These are phyloP conservation scores for Episyrphus balteatus DNA, from an alignment of 1,140 invertebrate genomes.

Conservation along the genomic window DNA sequence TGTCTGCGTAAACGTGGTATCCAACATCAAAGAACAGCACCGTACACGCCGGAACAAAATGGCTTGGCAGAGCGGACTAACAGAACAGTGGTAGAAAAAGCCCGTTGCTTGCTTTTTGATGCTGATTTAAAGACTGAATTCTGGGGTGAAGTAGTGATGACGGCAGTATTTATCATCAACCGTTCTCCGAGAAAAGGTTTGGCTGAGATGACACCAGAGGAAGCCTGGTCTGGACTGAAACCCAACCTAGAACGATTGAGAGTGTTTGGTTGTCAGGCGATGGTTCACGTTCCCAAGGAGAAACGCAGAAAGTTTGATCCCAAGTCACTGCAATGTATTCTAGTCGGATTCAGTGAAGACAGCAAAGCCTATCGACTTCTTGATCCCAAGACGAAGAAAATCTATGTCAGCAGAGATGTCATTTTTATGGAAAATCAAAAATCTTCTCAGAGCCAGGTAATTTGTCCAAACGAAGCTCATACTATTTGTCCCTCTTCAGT, in stretches of 20 bases:
- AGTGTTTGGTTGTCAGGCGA: constrained; percentile 34
- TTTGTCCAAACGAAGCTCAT: too few species aligned
- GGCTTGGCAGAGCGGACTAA: constrained; percentile 18
- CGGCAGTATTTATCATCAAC: constrained; percentile 21
- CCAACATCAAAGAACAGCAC: constrained; percentile 11
- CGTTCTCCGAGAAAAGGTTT: constrained; percentile 18
- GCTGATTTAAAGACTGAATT: not conserved
- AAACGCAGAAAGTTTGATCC: constrained; percentile 17
- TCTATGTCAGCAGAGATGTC: too few species aligned
- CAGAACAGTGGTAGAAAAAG: constrained; percentile 17
- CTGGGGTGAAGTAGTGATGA: constrained; percentile 11
- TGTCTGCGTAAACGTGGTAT: not conserved
- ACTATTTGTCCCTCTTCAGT: too few species aligned
- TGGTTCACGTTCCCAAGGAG: constrained; percentile 26
- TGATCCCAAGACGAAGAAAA: constrained; percentile 12
- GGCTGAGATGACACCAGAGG: constrained; percentile 15
- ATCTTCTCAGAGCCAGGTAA: too few species aligned
- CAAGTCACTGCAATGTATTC: constrained; percentile 18
- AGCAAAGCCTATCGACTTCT: constrained; percentile 23
- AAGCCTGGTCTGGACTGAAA: constrained; percentile 15
- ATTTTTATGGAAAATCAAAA: too few species aligned
- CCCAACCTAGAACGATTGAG: constrained; percentile 13
- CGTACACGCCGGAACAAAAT: constrained; percentile 22
- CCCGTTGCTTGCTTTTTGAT: constrained; percentile 12
- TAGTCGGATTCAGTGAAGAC: constrained; percentile 27